phyloP scores from a whole-genome alignment of 2,797 vertebrate species.

The Clarias laeviceps region DNA sequence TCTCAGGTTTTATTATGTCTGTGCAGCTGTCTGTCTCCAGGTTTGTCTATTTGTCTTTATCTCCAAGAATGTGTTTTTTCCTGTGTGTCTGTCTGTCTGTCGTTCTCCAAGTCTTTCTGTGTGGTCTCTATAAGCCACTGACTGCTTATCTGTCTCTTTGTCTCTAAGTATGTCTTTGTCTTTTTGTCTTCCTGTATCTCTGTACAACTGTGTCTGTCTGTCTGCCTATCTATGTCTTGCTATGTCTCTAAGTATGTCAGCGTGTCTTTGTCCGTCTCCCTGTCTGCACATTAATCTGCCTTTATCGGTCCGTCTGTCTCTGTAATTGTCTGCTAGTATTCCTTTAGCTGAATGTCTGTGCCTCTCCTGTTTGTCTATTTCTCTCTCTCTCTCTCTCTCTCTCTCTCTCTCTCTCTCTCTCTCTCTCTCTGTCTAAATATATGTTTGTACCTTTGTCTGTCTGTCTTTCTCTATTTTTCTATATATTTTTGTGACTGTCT shows the following conservation, averaged over 20 bases:
- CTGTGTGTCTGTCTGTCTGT: neutral
- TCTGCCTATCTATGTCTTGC: neutral
- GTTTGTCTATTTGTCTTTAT: neutral
- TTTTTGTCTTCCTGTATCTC: slow-evolving; percentile 1
- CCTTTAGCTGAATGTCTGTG: neutral
- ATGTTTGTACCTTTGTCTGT: neutral
- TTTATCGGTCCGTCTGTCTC: neutral
- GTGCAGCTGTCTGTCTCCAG: neutral
- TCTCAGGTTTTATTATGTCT: neutral
- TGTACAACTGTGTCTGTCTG: neutral
- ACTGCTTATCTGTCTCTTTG: neutral
- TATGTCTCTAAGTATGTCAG: neutral
- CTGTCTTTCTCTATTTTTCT: neutral
- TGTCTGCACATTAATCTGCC: neutral
- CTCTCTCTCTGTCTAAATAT: neutral
- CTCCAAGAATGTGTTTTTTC: neutral
- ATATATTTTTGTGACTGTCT: neutral
- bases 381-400: neutral
- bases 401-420: neutral
- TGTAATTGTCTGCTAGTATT: neutral
- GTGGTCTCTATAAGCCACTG: too few species aligned
- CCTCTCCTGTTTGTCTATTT: neutral
- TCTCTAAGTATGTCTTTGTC: neutral
- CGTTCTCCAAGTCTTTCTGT: neutral
- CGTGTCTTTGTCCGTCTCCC: neutral